Base-by-base conservation (phyloP, 2,888 invertebrate species). In the Cataglyphis cursor region DNA sequence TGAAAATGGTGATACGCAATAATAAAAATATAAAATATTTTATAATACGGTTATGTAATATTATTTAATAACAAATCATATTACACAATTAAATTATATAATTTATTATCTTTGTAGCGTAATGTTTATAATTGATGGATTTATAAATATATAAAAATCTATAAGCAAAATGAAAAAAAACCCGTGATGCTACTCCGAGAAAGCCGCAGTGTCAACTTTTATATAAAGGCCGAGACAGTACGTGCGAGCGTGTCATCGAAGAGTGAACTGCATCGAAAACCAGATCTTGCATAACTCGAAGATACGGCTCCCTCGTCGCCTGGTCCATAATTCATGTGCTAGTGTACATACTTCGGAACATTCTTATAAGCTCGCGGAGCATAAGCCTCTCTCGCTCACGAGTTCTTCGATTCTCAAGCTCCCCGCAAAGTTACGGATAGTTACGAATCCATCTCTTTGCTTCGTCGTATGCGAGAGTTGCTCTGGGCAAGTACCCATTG, bases 271-370 rank as follows among this genome's bases (percentile, higher is more conserved):
- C 78, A 72, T 72, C 59, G 59, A 59, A 18, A 78, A 72, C 8
- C 31, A 41, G 78, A 44, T 83, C 75, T 81, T 85, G 81, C 83
- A 81, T 85, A 81, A 78, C 84, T 61, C 81, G 76, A 74, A 74
- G 83, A 83, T 73, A 85, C 61, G 75, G 78, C 76, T 68, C 62
- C 70, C 70, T 48, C 74, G 65, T 75, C 70, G 78, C 59, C 65
- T 59, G 68, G 80, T 81, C 80, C 85, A 83, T 86, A 83, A 86
- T 86, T 86, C 86, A 85, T 83, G 80, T 70, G 64, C 28, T 54
- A 21, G 35, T 80, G 35, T 80, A 70, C 70, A 70, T 80, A 70
- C 70, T 80, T 80, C 59, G 24, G 51, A 21, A 28, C 70, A 48
- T 24, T 80, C 59, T 80, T 80, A 80, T 80, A 59, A 80, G 24